phyloP scores from a whole-genome alignment of 2,797 vertebrate genomes.

The Coreius guichenoti region DNA sequence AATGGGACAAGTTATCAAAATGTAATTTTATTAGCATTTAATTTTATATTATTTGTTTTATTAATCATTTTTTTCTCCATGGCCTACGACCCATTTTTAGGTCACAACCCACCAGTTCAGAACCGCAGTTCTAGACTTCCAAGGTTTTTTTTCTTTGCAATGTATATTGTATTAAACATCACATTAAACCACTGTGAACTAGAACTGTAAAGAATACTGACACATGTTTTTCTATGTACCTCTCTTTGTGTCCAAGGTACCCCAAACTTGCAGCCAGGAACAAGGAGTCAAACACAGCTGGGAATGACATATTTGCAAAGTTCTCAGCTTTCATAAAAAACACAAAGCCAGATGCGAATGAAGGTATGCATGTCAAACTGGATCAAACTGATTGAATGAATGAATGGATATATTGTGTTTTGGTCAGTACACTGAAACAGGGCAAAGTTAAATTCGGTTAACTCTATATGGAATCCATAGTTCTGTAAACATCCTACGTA shows the following conservation, averaged over 20 bases:
- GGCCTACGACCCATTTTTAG: background rate
- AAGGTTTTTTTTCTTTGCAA: background rate
- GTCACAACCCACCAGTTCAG: slow-evolving; percentile 3
- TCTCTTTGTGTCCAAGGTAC: slow-evolving; percentile 77
- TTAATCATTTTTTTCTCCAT: background rate
- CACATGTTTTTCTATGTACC: slow-evolving; percentile 56
- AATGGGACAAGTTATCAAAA: background rate
- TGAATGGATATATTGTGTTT: slow-evolving; percentile 53
- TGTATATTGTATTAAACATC: slow-evolving; percentile 47
- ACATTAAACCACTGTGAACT: slow-evolving; percentile 37
- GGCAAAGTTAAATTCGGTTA: background rate
- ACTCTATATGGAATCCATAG: slow-evolving; percentile 8
- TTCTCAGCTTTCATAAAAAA: slow-evolving; percentile 92
- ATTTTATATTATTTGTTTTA: background rate
- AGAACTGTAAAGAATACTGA: slow-evolving; percentile 52
- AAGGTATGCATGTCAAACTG: slow-evolving; percentile 81
- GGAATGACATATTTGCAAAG: slow-evolving; percentile 89
- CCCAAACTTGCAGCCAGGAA: slow-evolving; percentile 87
- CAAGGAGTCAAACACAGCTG: slow-evolving; percentile 87
- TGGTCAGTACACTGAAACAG: background rate
- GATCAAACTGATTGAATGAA: slow-evolving; percentile 59
- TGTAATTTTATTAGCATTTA: background rate
- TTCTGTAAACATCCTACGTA: background rate
- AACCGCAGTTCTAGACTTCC: background rate
- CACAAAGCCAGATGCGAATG: slow-evolving; percentile 86